Conservation (phyloP, 2,888 invertebrate species). For the Pseudococcus jackbeardsleyi region DNA sequence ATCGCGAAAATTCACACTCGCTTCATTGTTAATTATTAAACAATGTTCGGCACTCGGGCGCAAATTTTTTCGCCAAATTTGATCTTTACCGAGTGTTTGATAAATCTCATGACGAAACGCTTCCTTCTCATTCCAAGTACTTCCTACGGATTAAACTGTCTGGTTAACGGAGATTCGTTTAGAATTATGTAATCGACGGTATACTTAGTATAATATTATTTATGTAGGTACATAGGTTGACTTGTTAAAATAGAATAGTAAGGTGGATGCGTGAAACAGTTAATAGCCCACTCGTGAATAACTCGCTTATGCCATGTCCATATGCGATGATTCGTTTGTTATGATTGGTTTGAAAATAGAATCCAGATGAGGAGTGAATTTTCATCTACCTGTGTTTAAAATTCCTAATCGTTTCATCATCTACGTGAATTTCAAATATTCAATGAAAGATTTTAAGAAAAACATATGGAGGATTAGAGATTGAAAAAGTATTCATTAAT, state of each 20-base stretch:
- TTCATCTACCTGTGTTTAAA: background rate
- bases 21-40: conserved; percentile 51
- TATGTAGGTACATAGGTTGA: background rate
- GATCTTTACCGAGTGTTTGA: background rate
- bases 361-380: background rate
- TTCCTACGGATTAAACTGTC: background rate
- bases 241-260: conserved; percentile 3
- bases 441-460: no score
- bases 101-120: background rate
- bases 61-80: conserved; percentile 53
- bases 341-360: background rate
- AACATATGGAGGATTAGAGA: no score
- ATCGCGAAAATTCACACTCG: conserved; percentile 31
- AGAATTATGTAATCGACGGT: background rate
- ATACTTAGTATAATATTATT: background rate
- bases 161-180: background rate
- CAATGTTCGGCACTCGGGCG: background rate
- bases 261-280: background rate
- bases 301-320: background rate
- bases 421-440: no score
- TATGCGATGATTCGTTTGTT: background rate
- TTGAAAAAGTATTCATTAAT: no score
- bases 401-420: no score
- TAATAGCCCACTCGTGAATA: background rate
- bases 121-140: conserved; percentile 9